Percentiles rank a stretch among this genome's conserved stretches.
These are phyloP conservation scores for Corvus cornix DNA, from an alignment of 2,113 vertebrate species.

Conservation along the genomic window DNA sequence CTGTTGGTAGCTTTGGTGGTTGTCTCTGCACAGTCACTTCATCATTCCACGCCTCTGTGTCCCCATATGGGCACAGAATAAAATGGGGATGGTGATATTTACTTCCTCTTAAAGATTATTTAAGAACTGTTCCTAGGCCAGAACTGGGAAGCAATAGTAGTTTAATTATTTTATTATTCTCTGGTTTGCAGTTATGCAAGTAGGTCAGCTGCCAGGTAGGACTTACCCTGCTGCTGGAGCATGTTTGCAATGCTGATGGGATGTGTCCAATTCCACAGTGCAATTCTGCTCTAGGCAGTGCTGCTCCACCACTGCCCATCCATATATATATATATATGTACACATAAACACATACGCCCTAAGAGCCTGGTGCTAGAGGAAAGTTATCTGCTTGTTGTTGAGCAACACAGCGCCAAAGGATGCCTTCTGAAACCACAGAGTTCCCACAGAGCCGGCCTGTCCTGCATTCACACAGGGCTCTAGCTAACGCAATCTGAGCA, in stretches of 20 bases:
- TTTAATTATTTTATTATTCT: background rate
- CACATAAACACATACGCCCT: background rate
- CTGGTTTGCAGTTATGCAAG: background rate
- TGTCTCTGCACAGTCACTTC: background rate
- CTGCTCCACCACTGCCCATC: background rate
- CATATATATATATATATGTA: background rate
- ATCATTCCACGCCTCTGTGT: background rate
- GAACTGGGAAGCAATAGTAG: background rate
- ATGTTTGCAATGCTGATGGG: background rate
- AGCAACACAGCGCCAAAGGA: background rate
- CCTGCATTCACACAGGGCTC: background rate
- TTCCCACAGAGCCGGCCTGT: background rate
- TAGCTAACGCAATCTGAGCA: background rate
- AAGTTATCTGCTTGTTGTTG: background rate
- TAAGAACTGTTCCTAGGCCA: background rate
- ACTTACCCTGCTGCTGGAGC: background rate
- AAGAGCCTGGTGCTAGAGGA: background rate
- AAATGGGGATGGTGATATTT: background rate
- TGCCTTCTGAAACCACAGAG: background rate
- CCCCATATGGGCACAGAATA: background rate
- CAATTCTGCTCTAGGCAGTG: background rate
- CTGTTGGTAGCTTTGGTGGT: background rate
- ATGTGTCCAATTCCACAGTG: background rate
- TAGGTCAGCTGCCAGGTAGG: slow-evolving; percentile 8
- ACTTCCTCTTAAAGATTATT: background rate